These are phyloP conservation scores for Circaetus gallicus DNA, from an alignment of 2,113 vertebrate genomes.

Conservation along the genomic window DNA sequence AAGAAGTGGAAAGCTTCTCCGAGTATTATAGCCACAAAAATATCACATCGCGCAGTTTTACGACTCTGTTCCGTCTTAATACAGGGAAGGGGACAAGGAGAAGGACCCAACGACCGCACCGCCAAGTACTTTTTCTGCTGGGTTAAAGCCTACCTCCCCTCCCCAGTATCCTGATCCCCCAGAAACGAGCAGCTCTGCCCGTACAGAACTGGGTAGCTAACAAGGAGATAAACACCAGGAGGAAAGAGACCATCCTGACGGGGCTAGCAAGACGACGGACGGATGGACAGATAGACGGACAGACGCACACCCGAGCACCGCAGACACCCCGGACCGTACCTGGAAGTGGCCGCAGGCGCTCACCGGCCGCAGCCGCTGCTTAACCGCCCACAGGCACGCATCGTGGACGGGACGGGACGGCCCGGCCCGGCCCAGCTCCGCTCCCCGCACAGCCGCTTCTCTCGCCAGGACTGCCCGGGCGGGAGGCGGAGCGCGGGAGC, in stretches of 20 bases:
- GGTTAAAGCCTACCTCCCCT: neutral
- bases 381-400: neutral
- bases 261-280: too few relatives aligned
- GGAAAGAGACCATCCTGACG: neutral
- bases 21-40: neutral
- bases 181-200: neutral
- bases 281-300: rapidly evolving
- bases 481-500: neutral
- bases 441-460: neutral
- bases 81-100: neutral
- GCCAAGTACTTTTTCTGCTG: neutral
- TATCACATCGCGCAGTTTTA: neutral
- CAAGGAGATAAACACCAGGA: neutral
- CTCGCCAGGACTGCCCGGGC: too few relatives aligned
- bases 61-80: neutral
- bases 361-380: neutral
- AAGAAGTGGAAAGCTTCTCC: neutral
- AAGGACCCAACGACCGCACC: neutral
- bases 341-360: neutral
- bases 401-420: neutral
- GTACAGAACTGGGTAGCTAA: neutral
- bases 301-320: neutral
- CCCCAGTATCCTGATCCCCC: rapidly evolving
- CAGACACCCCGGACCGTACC: neutral
- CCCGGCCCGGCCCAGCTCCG: rapidly evolving